Evolutionary conservation across 2,113 vertebrate genomes (phyloP), one percentile per base, ranked within the genome.

Genomic region (Pelusios castaneus): DNA sequence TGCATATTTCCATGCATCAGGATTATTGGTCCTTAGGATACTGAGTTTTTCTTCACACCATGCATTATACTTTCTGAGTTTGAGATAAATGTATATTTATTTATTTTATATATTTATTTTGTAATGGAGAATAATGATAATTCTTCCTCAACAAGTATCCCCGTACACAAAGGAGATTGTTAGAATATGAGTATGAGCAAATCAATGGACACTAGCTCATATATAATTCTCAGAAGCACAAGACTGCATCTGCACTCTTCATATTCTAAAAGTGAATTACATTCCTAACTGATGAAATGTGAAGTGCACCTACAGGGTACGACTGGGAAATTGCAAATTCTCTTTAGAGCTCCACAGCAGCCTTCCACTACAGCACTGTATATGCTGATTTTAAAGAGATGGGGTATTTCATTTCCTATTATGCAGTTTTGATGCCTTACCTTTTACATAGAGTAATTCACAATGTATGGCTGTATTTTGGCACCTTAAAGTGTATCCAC

Each of bases 101-200:
- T 47, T 47, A n/a, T 47, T 47, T 47, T 47, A 10, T 47, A 8
- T 47, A 5, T 52, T 52, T 52, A 17, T 93, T 95, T 80, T 81
- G 47, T 78, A 95, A 73, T 80, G 80, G 24, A 92, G 93, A 96
- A 92, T 0, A 81, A 2, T 0, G 95, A 93, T 70, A 87, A 92
- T n/a, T 77, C 21, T 81, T 83, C 90, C 47, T 86, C 54, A 87
- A 38, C 8, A 92, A 34, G 1, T 14, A 4, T 63, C 55, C 45
- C 70, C 93, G 31, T 27, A 80, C 34, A 5, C 31, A 93, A 73
- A 87, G 60, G 0, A 25, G 51, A 54, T 84, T 96, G 67, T 85
- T 87, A 67, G 90, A 54, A 82, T 56, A 80, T 85, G 11, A 49
- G 3, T 89, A 75, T 83, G 47, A 96, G 52, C 89, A 93, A 95